phyloP scores from a whole-genome alignment of 2,113 vertebrate genomes.

The Calyptommatus sinebrachiatus region DNA sequence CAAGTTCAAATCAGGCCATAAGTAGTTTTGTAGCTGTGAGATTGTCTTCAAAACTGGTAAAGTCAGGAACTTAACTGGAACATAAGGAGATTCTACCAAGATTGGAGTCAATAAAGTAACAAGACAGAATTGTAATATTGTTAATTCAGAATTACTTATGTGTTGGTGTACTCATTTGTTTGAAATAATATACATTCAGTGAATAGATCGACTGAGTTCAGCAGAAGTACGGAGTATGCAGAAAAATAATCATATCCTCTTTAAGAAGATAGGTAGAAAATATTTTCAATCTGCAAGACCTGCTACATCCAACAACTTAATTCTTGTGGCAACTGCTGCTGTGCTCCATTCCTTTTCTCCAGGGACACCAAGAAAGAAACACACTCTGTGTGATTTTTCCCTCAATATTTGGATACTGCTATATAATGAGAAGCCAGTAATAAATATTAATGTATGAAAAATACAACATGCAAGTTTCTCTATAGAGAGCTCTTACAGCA shows the following conservation, averaged over 20 bases:
- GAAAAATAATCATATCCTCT: background rate
- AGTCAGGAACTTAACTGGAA: too few relatives aligned
- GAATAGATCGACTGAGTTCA: background rate
- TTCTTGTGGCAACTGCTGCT: background rate
- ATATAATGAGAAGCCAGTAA: background rate
- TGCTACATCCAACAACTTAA: background rate
- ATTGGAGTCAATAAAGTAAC: background rate
- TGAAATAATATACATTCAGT: background rate
- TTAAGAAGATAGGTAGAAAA: background rate
- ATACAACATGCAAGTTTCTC: slow-evolving; percentile 11
- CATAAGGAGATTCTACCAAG: too few relatives aligned
- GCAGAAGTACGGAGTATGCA: background rate
- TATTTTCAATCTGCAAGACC: background rate
- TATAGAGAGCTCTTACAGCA: slow-evolving; percentile 7
- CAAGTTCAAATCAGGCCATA: too few relatives aligned
- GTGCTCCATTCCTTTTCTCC: background rate
- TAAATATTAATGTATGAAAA: slow-evolving; percentile 26
- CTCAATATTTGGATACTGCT: background rate
- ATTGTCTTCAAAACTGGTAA: too few relatives aligned
- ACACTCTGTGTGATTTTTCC: background rate
- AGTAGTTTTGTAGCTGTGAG: too few relatives aligned
- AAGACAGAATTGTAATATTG: background rate
- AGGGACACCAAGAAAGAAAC: background rate
- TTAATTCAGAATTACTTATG: background rate
- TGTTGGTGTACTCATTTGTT: background rate